A percentile compares a stretch with the other conserved stretches of the same genome.
Evolutionary conservation across 2,113 vertebrate species (phyloP).

Genomic region (human (Homo sapiens)): GRCh38 chr1:233935501-233936000

Average conservation of each 20-base stretch:
- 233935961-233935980: not conserved
- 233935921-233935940: not conserved
- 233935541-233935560: not conserved
- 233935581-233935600: not conserved
- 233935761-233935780: not conserved
- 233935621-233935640: not conserved
- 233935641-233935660: fast-evolving
- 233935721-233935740: not conserved
- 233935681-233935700: fast-evolving
- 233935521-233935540: not conserved
- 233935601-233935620: not conserved
- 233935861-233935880: not conserved
- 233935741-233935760: not conserved
- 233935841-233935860: not conserved
- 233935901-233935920: not conserved
- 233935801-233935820: not conserved
- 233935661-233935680: no score
- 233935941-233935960: not conserved
- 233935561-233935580: not conserved
- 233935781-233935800: not conserved
- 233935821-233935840: not conserved
- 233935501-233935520: not conserved
- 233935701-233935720: not conserved
- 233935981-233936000: not conserved
- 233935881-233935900: not conserved